Percentiles rank a stretch among this genome's conserved stretches.
phyloP scores from a whole-genome alignment of 2,113 vertebrate genomes.

The Triplophysa tibetana region DNA sequence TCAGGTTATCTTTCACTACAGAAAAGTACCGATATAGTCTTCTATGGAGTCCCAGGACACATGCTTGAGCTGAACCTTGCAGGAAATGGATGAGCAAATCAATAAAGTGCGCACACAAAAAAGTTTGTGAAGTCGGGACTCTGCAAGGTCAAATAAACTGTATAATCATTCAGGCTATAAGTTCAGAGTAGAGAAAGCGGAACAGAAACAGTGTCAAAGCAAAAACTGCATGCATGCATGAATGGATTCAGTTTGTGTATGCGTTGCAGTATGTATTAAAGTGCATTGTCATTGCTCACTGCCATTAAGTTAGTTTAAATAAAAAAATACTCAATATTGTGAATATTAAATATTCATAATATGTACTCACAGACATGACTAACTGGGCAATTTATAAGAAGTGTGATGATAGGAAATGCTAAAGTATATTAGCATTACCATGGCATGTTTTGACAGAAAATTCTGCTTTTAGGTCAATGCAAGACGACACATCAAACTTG shows the following conservation, averaged over 20 bases:
- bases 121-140: slow-evolving; percentile 8
- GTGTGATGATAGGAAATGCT: too few species aligned
- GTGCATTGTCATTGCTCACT: too few species aligned
- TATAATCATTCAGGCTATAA: background rate
- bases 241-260: background rate
- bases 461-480: background rate
- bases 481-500: background rate
- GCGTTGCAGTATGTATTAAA: too few species aligned
- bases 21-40: slow-evolving; percentile 2
- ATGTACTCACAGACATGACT: too few species aligned
- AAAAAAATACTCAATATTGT: too few species aligned
- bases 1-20: slow-evolving; percentile 27
- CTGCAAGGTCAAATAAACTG: slow-evolving; percentile 15
- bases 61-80: slow-evolving; percentile 1
- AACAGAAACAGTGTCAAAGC: background rate
- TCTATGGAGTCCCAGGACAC: slow-evolving; percentile 19
- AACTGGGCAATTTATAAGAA: too few species aligned
- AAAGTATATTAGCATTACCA: too few species aligned
- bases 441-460: background rate
- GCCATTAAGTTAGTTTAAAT: too few species aligned
- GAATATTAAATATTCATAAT: too few species aligned
- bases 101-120: slow-evolving; percentile 16
- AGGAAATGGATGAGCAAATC: slow-evolving; percentile 36
- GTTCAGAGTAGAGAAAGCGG: background rate
- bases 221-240: background rate